Evolutionary conservation across 2,797 vertebrate genomes (phyloP), one percentile per base, ranked within the genome.

Genomic region (Sorex maritimensis): DNA sequence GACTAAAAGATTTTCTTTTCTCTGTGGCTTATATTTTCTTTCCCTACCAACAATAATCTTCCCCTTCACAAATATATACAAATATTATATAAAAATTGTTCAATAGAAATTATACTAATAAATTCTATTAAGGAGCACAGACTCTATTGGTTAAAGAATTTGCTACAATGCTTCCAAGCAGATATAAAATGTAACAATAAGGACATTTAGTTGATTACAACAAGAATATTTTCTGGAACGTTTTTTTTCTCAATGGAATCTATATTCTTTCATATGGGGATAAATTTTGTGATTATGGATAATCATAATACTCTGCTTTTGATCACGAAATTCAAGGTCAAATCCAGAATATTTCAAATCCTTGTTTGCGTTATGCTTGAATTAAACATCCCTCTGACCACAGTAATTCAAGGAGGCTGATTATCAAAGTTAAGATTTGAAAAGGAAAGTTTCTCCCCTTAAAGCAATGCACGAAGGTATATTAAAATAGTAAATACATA

Each of bases 291-390:
- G 41, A 3, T 24, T n/a, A 24, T 17, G 11, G 1, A 3, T 30
- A 61, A 2, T 0, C 3, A 5, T 1, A 68, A 2, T 11, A 21
- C n/a, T 44, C 49, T 24, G 65, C 30, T 5, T 6, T 1, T 30
- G n/a, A 10, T 2, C 10, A 61, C 21, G 19, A 17, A 61, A 21
- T 5, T 19, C 28, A 34, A n/a, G 17, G 2, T 1, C 41, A 77
- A 2, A 26, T 58, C 19, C 4, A 49, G 49, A 0, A 4, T 75
- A 21, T 13, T 82, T 72, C 13, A 86, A 17, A 80, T 88, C 0
- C 11, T 4, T 24, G 19, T 10, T 1, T 68, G 6, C 0, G 21
- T 5, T 72, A 19, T 0, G 1, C 23, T 26, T 44, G 7, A 3
- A 23, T 38, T 86, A 1, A 58, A 10, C 8, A 44, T 67, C 21